Conservation (phyloP, 2,888 invertebrate species). For the Osedax frankpressi region DNA sequence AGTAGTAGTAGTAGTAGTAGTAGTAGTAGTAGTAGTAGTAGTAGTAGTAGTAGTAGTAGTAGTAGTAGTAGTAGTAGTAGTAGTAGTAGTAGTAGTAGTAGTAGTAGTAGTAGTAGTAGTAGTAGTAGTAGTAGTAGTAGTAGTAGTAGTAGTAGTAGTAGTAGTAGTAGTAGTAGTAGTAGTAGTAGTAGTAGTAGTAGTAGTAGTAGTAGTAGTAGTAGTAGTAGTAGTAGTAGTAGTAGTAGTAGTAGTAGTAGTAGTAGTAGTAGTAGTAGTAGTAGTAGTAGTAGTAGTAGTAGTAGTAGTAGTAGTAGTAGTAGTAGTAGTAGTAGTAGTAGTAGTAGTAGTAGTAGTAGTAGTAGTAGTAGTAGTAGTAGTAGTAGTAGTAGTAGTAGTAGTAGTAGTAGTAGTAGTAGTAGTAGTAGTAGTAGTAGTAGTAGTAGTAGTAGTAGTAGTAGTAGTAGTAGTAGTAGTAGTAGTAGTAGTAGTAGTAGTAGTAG, state of each 20-base stretch:
- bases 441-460: neutral
- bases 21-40: neutral
- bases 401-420: neutral
- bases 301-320: neutral
- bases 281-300: neutral
- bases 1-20: neutral
- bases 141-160: neutral
- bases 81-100: neutral
- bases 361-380: neutral
- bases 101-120: neutral
- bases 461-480: neutral
- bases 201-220: neutral
- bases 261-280: neutral
- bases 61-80: neutral
- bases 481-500: neutral
- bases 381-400: neutral
- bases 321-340: neutral
- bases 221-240: neutral
- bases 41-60: neutral
- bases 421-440: neutral
- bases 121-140: neutral
- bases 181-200: neutral
- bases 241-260: neutral
- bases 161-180: neutral
- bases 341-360: neutral